Evolutionary conservation across 2,888 invertebrate species (phyloP), one percentile per base, ranked within the genome.

Genomic region (Diplazon laetatorius): DNA sequence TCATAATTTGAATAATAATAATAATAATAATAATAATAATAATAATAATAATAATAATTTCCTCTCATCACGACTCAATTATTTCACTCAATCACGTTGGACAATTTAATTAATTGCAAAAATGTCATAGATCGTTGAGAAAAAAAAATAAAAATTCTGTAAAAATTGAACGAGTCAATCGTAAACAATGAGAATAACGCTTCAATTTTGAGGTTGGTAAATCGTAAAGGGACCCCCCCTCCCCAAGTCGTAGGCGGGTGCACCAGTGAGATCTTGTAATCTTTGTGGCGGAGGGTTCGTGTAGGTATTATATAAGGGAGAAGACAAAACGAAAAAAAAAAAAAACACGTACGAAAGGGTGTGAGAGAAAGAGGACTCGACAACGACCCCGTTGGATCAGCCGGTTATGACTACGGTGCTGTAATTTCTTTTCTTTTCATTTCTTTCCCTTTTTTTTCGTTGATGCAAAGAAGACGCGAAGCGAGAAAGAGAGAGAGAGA

Each of bases 351-450:
- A 44, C 9, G 20, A 48, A 20, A 44, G 55, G 39, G 10, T 16
- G 82, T 80, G 30, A 81, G 71, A 63, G 80, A 37, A 73, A 63
- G 30, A 79, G 63, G 70, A n/a, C n/a, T n/a, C n/a, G n/a, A n/a
- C n/a, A n/a, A n/a, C 66, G 82, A 80, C 65, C 79, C 85, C n/a
- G 81, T 84, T 82, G 87, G 87, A 87, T 87, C 87, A 87, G 87
- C 84, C 86, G 88, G 87, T 89, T 89, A 89, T 85, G 89, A 87
- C 87, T 88, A 82, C 81, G 85, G 82, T 82, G 83, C 82, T 83
- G 87, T 86, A 85, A 85, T 86, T 86, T 85, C 82, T 85, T 84
- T 84, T 83, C 82, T 68, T 6, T 30, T 30, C 30, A 5, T 30
- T 30, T 30, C 30, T 74, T 65, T 69, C 37, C 62, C 69, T 46